These are phyloP conservation scores for Micromussa lordhowensis DNA, from an alignment of 92 coral and sea anemone genomes.

Conservation along the genomic window DNA sequence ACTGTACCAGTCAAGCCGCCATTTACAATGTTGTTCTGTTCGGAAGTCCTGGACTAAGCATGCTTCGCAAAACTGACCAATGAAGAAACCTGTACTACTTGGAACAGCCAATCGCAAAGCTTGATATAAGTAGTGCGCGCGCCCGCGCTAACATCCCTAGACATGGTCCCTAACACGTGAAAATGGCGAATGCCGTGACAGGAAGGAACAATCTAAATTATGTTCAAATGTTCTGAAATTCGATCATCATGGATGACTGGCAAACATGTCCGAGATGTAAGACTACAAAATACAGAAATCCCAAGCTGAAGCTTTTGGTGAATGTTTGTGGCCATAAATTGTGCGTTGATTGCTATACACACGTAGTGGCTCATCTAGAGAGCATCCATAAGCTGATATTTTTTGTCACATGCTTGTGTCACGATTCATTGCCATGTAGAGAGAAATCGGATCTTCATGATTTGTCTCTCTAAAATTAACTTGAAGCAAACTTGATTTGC, in stretches of 20 bases:
- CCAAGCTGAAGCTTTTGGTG: constrained; percentile 92
- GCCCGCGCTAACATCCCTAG: constrained; percentile 50
- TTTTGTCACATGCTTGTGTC: too few relatives aligned
- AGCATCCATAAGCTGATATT: not conserved
- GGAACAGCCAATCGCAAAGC: constrained; percentile 41
- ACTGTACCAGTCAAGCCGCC: constrained; percentile 7
- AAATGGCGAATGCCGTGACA: not conserved
- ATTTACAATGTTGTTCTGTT: constrained; percentile 14
- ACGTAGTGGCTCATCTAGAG: not conserved
- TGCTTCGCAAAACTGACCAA: constrained; percentile 31
- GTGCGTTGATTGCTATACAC: constrained; percentile 65
- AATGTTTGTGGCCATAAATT: constrained; percentile 98
- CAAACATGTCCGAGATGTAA: constrained; percentile 97
- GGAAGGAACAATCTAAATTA: not conserved
- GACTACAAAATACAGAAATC: constrained; percentile 95
- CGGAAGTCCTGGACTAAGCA: too few relatives aligned
- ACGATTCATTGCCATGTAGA: too few relatives aligned
- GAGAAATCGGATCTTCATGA: too few relatives aligned
- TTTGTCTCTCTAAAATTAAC: too few relatives aligned
- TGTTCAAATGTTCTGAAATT: not conserved
- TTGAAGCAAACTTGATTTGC: too few relatives aligned
- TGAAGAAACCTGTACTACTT: constrained; percentile 15
- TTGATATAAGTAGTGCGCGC: constrained; percentile 18
- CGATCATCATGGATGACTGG: constrained; percentile 72
- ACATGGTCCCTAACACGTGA: not conserved